These are phyloP conservation scores for Ruditapes philippinarum DNA, from an alignment of 1,140 invertebrate genomes.

Conservation along the genomic window DNA sequence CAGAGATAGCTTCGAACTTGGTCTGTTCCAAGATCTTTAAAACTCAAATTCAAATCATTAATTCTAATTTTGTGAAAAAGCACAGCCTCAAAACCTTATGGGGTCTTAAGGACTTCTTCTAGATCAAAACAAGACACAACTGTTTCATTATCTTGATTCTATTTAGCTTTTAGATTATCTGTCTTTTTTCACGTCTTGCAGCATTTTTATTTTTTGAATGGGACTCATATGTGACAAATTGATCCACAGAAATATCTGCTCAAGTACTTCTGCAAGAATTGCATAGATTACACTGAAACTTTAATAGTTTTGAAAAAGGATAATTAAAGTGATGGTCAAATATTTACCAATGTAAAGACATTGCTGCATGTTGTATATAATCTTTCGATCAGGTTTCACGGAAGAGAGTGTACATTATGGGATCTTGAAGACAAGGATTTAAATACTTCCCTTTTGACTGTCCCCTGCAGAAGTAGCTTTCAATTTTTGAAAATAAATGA, in stretches of 20 bases:
- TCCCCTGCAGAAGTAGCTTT: conserved; percentile 30
- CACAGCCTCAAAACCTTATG: background rate
- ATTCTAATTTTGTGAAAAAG: conserved; percentile 40
- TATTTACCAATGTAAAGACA: conserved; percentile 8
- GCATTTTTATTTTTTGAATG: conserved; percentile 32
- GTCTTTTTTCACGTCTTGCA: background rate
- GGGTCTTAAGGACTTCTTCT: conserved; percentile 23
- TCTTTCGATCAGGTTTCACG: background rate
- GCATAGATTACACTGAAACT: conserved; percentile 40
- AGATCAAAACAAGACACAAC: conserved; percentile 45
- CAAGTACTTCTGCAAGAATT: background rate
- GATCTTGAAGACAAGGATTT: background rate
- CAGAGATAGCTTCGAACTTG: conserved; percentile 11
- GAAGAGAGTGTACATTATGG: conserved; percentile 27
- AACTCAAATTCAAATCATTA: conserved; percentile 36
- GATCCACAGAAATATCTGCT: background rate
- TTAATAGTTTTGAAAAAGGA: background rate
- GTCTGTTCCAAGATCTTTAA: conserved; percentile 17
- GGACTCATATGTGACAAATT: background rate
- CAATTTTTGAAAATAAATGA: background rate
- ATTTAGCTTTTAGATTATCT: conserved; percentile 27
- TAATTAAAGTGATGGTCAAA: conserved; percentile 35
- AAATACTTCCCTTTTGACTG: conserved; percentile 23
- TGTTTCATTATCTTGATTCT: background rate
- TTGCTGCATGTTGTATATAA: background rate